Evolutionary conservation across 1,140 invertebrate genomes (phyloP), one percentile per base, ranked within the genome.

Genomic region (Danaus melanippus): DNA sequence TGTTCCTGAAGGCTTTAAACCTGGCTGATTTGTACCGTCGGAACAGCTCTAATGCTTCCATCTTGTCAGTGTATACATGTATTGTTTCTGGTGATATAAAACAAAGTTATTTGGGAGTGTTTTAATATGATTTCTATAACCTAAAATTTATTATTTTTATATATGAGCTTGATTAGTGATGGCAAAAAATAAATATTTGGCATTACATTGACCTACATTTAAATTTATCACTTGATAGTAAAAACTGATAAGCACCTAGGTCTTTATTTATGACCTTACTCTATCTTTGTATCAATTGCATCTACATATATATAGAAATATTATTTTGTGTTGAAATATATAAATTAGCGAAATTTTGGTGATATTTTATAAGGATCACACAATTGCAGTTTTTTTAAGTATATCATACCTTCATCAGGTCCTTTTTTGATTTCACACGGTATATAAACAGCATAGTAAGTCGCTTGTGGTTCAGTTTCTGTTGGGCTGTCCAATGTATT

Each of bases 1-100:
- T 82, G 51, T 86, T 92, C 47, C 88, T 89, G 69, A 96, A 96
- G 4, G 90, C 89, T 73, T 96, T 96, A 59, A 96, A 91, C 60
- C 95, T 88, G 5, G 92, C 91, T 43, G 90, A 91, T 76, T 94
- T 94, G 69, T 92, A 89, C 58, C 91, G 90, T 62, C 93, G 93
- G 7, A 94, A 89, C 46, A 92, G 67, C 64, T 92, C 91, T 43
- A 96, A 74, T 0, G 94, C 94, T 66, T 92, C 90, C 6, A 69
- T 69, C 77, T 93, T 94, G 42, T 94, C 90, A 46, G 82, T 83
- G 74, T 92, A 96, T 1, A 96, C 91, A 65, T 87, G 87, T 8
- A 88, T 62, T 10, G 75, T 72, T 75, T 87, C 84, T 87, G 66
- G 0, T 1, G 21, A 7, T 32, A 32, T 61, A 64, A 71, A 15